phyloP scores from a whole-genome alignment of 2,113 vertebrate species.

The Cairina moschata region DNA sequence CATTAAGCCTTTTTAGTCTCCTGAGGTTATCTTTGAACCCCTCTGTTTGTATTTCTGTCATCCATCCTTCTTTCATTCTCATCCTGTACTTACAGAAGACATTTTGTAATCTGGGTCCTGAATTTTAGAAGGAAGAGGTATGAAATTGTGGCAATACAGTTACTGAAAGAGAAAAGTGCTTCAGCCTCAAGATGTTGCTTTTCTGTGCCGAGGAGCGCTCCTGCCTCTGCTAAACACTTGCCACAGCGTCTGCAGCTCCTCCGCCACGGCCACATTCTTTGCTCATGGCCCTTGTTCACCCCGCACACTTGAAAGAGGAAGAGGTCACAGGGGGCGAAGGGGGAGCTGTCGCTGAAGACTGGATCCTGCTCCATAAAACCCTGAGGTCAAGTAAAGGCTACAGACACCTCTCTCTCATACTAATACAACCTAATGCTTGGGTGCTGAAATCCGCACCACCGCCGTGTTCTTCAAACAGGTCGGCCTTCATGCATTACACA shows the following conservation, averaged over 20 bases:
- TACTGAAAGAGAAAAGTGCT: not conserved
- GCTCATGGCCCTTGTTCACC: not conserved
- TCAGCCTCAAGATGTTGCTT: not conserved
- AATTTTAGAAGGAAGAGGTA: not conserved
- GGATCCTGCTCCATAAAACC: not conserved
- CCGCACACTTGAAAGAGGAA: not conserved
- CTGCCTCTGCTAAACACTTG: not conserved
- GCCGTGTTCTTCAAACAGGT: not conserved
- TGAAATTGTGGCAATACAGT: accelerated
- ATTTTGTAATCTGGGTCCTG: not conserved
- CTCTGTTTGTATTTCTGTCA: not conserved
- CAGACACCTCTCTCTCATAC: not conserved
- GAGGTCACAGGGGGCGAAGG: not conserved
- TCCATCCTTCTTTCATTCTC: not conserved
- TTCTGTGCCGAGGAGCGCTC: not conserved
- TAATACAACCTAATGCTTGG: not conserved
- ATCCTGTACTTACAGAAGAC: not conserved
- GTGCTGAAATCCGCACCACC: not conserved
- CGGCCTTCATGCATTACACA: not conserved
- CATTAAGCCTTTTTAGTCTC: not conserved
- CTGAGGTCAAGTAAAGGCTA: not conserved
- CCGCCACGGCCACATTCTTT: not conserved
- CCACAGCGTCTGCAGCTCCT: not conserved
- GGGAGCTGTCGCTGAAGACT: not conserved
- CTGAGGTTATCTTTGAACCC: not conserved